A percentile compares a stretch with the other conserved stretches of the same genome.
phyloP scores from a whole-genome alignment of 2,797 vertebrate species.

The Phrynocephalus forsythii region DNA sequence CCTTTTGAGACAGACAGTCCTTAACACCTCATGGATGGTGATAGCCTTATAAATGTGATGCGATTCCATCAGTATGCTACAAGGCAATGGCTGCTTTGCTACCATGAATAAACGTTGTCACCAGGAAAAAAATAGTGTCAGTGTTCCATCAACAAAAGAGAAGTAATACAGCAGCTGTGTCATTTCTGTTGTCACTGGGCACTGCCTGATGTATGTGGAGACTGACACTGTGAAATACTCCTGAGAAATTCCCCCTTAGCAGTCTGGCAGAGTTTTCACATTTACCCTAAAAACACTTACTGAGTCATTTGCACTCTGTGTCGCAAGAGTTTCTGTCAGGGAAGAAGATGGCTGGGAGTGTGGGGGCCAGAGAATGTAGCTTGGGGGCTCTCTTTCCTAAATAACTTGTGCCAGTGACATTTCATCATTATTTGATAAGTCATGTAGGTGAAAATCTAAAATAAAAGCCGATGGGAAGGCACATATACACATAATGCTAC shows the following conservation, averaged over 20 bases:
- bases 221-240: slow-evolving; percentile 69
- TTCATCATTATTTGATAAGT: slow-evolving; percentile 48
- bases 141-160: slow-evolving; percentile 51
- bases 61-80: slow-evolving; percentile 1
- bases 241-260: slow-evolving; percentile 70
- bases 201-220: slow-evolving; percentile 65
- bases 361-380: slow-evolving; percentile 49
- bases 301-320: slow-evolving; percentile 72
- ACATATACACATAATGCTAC: slow-evolving; percentile 3
- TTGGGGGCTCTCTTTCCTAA: slow-evolving; percentile 50
- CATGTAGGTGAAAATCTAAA: slow-evolving; percentile 39
- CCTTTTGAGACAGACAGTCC: background rate
- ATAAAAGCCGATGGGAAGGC: slow-evolving; percentile 1
- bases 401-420: slow-evolving; percentile 38
- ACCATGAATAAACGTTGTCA: slow-evolving; percentile 43
- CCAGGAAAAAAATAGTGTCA: slow-evolving; percentile 48
- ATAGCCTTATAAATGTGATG: slow-evolving; percentile 6
- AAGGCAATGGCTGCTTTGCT: slow-evolving; percentile 31
- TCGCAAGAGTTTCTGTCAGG: slow-evolving; percentile 68
- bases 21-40: background rate
- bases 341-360: slow-evolving; percentile 63
- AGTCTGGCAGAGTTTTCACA: slow-evolving; percentile 57
- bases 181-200: slow-evolving; percentile 59
- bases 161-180: slow-evolving; percentile 40
- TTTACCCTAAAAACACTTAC: slow-evolving; percentile 69